A percentile compares a stretch with the other conserved stretches of the same genome.
Conservation (phyloP, 2,797 vertebrate species). For the Pelodytes ibericus region DNA sequence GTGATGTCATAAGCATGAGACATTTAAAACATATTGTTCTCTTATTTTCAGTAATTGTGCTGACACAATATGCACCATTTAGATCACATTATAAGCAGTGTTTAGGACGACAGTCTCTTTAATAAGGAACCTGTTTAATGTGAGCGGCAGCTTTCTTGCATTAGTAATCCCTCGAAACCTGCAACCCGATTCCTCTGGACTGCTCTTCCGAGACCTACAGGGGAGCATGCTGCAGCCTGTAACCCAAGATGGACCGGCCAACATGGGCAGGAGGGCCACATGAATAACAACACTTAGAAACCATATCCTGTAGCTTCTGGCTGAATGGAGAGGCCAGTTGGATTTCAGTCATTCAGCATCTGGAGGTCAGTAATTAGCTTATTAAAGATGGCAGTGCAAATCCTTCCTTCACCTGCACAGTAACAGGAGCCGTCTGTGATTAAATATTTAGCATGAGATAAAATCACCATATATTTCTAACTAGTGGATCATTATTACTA, state of each 20-base stretch:
- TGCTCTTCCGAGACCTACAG: slow-evolving; percentile 53
- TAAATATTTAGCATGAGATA: too few species aligned
- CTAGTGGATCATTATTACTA: too few species aligned
- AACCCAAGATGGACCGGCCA: slow-evolving; percentile 51
- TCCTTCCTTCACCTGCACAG: not conserved
- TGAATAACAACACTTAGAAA: slow-evolving; percentile 59
- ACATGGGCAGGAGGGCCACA: slow-evolving; percentile 42
- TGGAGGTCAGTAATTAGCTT: slow-evolving; percentile 35
- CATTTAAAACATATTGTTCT: too few species aligned
- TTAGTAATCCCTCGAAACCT: slow-evolving; percentile 45
- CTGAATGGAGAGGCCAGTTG: slow-evolving; percentile 57
- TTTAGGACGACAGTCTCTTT: too few species aligned
- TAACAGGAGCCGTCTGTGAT: not conserved
- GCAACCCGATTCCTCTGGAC: slow-evolving; percentile 39
- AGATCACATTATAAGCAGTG: too few species aligned
- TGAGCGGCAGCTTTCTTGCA: slow-evolving; percentile 25
- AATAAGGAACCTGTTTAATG: not conserved
- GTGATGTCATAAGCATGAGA: too few species aligned
- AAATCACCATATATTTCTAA: too few species aligned
- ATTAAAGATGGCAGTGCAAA: slow-evolving; percentile 16
- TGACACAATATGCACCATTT: too few species aligned
- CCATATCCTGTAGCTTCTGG: slow-evolving; percentile 64
- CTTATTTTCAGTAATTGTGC: too few species aligned
- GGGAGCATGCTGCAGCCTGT: slow-evolving; percentile 53
- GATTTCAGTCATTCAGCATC: slow-evolving; percentile 65